A percentile compares a stretch with the other conserved stretches of the same genome.
Evolutionary conservation across 2,888 invertebrate genomes (phyloP).

Genomic region (Esperia sulphurella): DNA sequence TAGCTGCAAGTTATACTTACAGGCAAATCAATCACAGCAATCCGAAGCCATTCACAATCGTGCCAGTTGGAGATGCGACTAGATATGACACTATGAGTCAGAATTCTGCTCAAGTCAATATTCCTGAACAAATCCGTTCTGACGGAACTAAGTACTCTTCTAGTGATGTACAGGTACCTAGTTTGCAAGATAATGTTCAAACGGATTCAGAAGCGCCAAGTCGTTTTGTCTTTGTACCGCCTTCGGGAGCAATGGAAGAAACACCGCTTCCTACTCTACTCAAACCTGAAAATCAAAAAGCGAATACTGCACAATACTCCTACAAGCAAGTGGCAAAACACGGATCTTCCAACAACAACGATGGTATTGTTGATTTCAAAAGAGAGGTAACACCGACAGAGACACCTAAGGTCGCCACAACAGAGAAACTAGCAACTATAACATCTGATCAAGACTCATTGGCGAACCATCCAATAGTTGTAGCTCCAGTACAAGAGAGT

Average conservation of each 20-base stretch:
- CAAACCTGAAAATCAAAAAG: not conserved
- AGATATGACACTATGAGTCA: too few species aligned
- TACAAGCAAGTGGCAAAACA: constrained; percentile 3
- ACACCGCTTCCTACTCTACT: not conserved
- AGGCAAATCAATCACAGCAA: constrained; percentile 21
- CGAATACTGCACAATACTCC: not conserved
- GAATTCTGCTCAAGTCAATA: not conserved
- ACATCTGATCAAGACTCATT: constrained; percentile 1
- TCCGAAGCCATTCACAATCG: constrained; percentile 18
- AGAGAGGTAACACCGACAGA: not conserved
- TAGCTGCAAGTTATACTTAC: constrained; percentile 20
- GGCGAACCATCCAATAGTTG: constrained; percentile 22
- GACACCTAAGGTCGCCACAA: not conserved
- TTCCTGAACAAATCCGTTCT: constrained; percentile 1
- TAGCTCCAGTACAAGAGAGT: constrained; percentile 13
- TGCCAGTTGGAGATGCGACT: constrained; percentile 16
- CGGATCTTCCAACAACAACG: not conserved
- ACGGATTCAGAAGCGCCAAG: constrained; percentile 6
- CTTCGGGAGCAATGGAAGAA: constrained; percentile 6
- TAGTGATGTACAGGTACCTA: too few species aligned
- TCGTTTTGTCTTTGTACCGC: constrained; percentile 24
- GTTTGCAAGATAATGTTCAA: not conserved
- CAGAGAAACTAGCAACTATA: not conserved
- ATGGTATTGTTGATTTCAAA: constrained; percentile 3
- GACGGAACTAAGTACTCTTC: constrained; percentile 1